Evolutionary conservation across 2,113 vertebrate genomes (phyloP).

Genomic region (Cyprinus carpio): DNA sequence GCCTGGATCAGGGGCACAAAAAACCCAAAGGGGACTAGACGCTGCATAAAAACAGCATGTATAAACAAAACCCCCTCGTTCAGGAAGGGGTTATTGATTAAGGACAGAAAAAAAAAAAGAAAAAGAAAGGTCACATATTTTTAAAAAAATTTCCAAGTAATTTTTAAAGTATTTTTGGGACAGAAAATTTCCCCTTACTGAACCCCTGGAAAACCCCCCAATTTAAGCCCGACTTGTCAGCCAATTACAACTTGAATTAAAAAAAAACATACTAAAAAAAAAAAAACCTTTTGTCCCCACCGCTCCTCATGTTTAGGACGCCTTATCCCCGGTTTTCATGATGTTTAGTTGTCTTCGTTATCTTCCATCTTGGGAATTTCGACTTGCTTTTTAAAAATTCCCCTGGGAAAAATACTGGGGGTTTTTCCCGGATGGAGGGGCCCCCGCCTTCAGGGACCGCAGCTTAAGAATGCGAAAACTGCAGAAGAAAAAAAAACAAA

Average conservation of each 20-base stretch:
- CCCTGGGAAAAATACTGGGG: no score
- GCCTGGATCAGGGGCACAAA: not conserved
- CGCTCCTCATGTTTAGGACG: constrained; percentile 85
- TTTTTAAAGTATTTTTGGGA: no score
- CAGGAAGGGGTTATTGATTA: not conserved
- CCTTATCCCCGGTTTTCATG: no score
- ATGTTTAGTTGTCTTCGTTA: constrained; percentile 82
- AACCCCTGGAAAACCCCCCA: not conserved
- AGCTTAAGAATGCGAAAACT: constrained; percentile 90
- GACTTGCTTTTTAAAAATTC: constrained; percentile 94
- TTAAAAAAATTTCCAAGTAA: no score
- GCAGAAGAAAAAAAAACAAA: constrained; percentile 43
- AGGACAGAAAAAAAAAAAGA: not conserved
- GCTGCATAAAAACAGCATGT: no score
- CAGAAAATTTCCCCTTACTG: not conserved
- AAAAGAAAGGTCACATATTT: not conserved
- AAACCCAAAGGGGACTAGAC: not conserved
- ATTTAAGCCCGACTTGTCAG: not conserved
- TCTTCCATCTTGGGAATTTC: constrained; percentile 86
- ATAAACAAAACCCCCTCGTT: not conserved
- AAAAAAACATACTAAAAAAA: not conserved
- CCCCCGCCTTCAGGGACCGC: constrained; percentile 83
- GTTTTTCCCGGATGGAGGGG: constrained; percentile 83
- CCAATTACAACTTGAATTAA: not conserved
- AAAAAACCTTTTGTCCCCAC: constrained; percentile 66